phyloP scores from a whole-genome alignment of 1,140 invertebrate species.

The Ditylenchus dipsaci region DNA sequence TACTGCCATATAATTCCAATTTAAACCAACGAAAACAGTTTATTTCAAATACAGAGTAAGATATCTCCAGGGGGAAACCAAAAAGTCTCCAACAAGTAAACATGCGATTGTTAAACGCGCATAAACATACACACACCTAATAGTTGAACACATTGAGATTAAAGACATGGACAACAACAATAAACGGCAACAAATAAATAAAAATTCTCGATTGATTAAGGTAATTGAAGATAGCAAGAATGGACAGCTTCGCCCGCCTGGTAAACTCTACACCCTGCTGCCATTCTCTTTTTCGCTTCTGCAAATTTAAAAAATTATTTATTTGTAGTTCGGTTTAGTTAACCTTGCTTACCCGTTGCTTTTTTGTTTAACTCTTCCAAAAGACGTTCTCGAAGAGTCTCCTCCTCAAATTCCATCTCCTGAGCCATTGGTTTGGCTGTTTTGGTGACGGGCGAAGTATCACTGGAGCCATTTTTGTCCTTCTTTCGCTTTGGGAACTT shows the following conservation, averaged over 20 bases:
- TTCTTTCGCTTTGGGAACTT: constrained; percentile 23
- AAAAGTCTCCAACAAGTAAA: too few relatives aligned
- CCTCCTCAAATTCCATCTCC: constrained; percentile 30
- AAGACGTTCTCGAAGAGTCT: constrained; percentile 43
- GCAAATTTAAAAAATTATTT: not conserved
- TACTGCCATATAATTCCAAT: too few relatives aligned
- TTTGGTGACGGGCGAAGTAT: not conserved
- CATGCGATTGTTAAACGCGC: too few relatives aligned
- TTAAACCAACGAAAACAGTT: too few relatives aligned
- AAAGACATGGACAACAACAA: too few relatives aligned
- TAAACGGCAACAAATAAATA: too few relatives aligned
- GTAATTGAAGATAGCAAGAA: not conserved
- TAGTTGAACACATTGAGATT: too few relatives aligned
- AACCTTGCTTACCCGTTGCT: not conserved
- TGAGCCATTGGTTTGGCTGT: not conserved
- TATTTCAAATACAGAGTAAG: too few relatives aligned
- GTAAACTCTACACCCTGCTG: not conserved
- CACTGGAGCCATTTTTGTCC: constrained; percentile 20
- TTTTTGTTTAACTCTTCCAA: constrained; percentile 40
- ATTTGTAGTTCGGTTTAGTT: too few relatives aligned
- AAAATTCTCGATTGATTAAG: too few relatives aligned
- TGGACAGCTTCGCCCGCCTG: not conserved
- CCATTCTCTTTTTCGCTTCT: not conserved
- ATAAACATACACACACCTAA: too few relatives aligned
- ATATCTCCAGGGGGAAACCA: too few relatives aligned